Conservation (phyloP, 2,113 vertebrate genomes). For the Regulus satrapa region DNA sequence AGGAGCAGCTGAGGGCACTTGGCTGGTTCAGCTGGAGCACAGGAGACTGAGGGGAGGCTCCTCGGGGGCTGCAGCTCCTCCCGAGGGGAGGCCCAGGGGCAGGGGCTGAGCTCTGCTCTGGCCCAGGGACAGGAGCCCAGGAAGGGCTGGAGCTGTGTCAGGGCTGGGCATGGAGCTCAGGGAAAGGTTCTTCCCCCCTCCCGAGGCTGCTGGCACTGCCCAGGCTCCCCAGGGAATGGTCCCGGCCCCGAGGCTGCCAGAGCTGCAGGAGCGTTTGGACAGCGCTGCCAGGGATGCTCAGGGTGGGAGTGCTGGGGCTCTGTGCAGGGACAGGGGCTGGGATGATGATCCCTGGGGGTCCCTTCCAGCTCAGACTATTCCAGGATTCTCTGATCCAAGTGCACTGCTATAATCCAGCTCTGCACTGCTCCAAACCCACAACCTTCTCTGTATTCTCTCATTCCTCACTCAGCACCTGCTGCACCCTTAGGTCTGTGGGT, state of each 20-base stretch:
- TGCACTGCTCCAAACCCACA: background rate
- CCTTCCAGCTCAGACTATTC: background rate
- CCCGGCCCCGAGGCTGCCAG: background rate
- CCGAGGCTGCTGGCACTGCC: background rate
- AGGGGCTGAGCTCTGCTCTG: background rate
- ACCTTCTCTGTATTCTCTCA: background rate
- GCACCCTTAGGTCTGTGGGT: accelerated
- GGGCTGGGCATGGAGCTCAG: background rate
- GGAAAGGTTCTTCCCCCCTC: background rate
- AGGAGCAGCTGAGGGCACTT: too few relatives aligned
- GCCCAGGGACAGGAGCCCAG: background rate
- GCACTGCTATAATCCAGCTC: too few relatives aligned
- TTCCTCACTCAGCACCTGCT: background rate
- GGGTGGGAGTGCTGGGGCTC: background rate
- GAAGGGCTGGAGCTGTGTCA: background rate
- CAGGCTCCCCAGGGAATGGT: background rate
- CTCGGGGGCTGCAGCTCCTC: too few relatives aligned
- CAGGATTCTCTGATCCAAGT: background rate
- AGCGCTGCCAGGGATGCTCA: background rate
- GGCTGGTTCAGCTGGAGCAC: too few relatives aligned
- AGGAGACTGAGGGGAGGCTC: too few relatives aligned
- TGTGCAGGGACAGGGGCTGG: background rate
- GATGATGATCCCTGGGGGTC: accelerated
- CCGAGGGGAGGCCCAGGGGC: background rate
- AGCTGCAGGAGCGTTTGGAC: background rate